A percentile compares a stretch with the other conserved stretches of the same genome.
Conservation (phyloP, 2,888 invertebrate genomes). For the Eupithecia subfuscata region DNA sequence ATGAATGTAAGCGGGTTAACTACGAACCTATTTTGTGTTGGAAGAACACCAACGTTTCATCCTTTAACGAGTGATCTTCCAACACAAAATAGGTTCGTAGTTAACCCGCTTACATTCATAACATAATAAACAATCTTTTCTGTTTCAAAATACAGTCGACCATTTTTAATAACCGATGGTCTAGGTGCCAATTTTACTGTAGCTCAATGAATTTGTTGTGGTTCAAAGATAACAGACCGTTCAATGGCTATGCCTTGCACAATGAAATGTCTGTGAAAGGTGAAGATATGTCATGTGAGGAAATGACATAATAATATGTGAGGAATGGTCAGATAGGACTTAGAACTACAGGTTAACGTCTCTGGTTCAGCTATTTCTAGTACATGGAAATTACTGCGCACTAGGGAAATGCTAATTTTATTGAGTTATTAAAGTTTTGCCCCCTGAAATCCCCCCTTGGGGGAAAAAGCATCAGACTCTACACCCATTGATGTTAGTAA, state of each 20-base stretch:
- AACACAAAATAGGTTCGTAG: too few species aligned
- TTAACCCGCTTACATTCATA: too few species aligned
- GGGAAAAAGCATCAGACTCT: too few species aligned
- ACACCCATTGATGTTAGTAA: too few species aligned
- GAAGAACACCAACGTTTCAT: too few species aligned
- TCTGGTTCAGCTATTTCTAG: not conserved
- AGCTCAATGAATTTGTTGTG: not conserved
- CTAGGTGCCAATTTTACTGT: not conserved
- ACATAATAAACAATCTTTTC: not conserved
- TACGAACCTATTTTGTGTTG: too few species aligned
- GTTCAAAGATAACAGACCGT: not conserved
- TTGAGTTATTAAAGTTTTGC: too few species aligned
- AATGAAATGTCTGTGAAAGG: not conserved
- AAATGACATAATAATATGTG: not conserved
- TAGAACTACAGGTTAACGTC: not conserved
- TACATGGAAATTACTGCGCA: too few species aligned
- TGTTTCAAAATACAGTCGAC: not conserved
- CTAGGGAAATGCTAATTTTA: too few species aligned
- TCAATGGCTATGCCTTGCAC: not conserved
- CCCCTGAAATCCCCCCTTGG: too few species aligned
- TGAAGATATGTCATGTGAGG: not conserved
- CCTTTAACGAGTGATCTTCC: too few species aligned
- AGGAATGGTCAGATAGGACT: constrained; percentile 3
- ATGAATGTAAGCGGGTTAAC: too few species aligned
- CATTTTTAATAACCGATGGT: not conserved